A percentile compares a stretch with the other conserved stretches of the same genome.
Conservation (phyloP, 2,888 invertebrate genomes). For the Deilephila porcellus region DNA sequence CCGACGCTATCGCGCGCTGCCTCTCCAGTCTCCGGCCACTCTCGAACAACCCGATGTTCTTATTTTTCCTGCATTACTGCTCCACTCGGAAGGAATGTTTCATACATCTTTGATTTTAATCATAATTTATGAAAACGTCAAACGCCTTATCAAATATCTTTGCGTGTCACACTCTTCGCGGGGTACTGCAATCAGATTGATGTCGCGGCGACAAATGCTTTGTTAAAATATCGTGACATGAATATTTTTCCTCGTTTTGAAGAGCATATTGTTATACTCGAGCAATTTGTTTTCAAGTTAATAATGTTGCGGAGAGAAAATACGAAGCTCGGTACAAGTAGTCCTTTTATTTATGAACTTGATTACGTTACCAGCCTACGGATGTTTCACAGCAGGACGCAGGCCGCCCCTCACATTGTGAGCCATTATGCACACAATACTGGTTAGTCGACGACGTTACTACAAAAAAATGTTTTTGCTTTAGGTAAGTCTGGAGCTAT, state of each 20-base stretch:
- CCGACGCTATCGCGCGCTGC: slow-evolving; percentile 16
- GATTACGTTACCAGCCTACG: slow-evolving; percentile 14
- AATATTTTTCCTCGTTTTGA: background rate
- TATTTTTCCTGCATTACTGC: slow-evolving; percentile 26
- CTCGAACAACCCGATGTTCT: slow-evolving; percentile 24
- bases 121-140: slow-evolving; percentile 32
- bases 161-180: slow-evolving; percentile 1
- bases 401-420: slow-evolving; percentile 14
- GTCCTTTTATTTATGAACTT: slow-evolving; percentile 10
- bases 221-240: slow-evolving; percentile 5
- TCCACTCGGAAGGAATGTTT: slow-evolving; percentile 27
- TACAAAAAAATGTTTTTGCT: slow-evolving; percentile 17
- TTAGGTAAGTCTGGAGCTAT: slow-evolving; percentile 23
- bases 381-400: slow-evolving; percentile 10
- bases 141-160: slow-evolving; percentile 28
- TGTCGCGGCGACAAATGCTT: slow-evolving; percentile 5
- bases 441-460: slow-evolving; percentile 10
- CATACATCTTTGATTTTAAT: slow-evolving; percentile 33
- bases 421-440: slow-evolving; percentile 12
- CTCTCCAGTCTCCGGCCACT: background rate
- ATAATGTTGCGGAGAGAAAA: background rate
- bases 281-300: slow-evolving; percentile 10
- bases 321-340: background rate
- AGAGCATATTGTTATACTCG: background rate
- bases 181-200: slow-evolving; percentile 14